Base-by-base conservation (phyloP, 2,113 vertebrate genomes). In the Salvelinus alpinus region DNA sequence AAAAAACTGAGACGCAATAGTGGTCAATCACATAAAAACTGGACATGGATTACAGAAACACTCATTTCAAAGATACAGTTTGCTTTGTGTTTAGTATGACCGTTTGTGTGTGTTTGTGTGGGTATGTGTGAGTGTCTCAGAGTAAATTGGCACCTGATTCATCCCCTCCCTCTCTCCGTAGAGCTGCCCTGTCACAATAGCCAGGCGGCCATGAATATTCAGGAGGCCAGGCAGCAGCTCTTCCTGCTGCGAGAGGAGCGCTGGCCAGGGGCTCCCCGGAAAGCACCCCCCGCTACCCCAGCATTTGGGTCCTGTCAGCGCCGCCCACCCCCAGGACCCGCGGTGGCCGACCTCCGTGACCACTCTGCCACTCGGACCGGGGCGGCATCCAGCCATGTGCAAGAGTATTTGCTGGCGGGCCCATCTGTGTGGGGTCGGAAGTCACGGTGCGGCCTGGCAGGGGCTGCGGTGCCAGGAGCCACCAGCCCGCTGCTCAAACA, bases 121-220 rank as follows among this genome's bases (percentile, higher is more conserved):
- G 69, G 38, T 44, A 44, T 2, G 38, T 11, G 38, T 44, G 69
- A 29, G 22, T 59, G 69, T 74, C 78, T 79, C 60, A 75, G 80
- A 84, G 73, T 64, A 75, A 83, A 80, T 73, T 76, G 82, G 80
- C 86, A 86, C 85, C 86, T 85, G 82, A 87, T 87, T 87, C 81
- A 65, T 79, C 70, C 77, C 72, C 81, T 80, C 73, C 81, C 77
- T 82, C 79, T 59, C 31, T 91, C 92, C 84, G 86, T 87, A 88
- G 88, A 90, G 90, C 89, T 90, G 91, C 89, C 92, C 91, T 94
- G 93, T 94, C 92, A 94, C 91, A 92, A 88, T 78, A 87, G 91
- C 94, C 94, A 96, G 93, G 93, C 95, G 93, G 95, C 92, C 91
- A 98, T 96, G 95, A 97, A 97, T 97, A 98, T 97, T 97, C 95